Evolutionary conservation across 2,797 vertebrate species (phyloP), one percentile per base, ranked within the genome.

Genomic region (Gephyroberyx darwinii): DNA sequence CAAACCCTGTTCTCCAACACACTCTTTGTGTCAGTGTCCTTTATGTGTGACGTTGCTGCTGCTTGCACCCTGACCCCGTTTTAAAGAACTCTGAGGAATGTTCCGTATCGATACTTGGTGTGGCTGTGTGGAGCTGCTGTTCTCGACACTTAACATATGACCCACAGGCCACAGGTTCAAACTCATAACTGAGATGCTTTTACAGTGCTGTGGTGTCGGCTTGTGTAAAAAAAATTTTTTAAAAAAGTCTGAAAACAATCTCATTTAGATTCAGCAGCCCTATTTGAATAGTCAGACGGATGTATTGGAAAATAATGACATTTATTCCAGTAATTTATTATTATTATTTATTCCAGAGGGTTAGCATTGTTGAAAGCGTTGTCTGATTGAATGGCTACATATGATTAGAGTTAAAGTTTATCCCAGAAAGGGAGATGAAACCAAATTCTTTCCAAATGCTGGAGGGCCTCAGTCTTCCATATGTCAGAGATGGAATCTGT

Each of bases 141-240:
- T 77, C 77, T 73, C 83, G 58, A 74, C 80, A 72, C 87, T 84
- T 84, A 79, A 86, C 88, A 82, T 81, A 60, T 88, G 88, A 91
- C 85, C 86, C 71, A 12, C 66, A 77, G 84, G 86, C 88, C 84
- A 70, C 20, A n/a, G 68, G 86, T 83, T 86, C 86, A 85, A 35
- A 50, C 88, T 80, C 84, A 71, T 90, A 87, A 89, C 88, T 70
- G n/a, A 51, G 71, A 5, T 77, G 80, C 81, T 74, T 84, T 80
- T 63, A 74, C 81, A 80, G 72, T 77, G 70, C 67, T 30, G 54
- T 35, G 60, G 56, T 65, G 74, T 78, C 10, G 9, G 39, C 56
- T 78, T 75, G 53, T 69, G 69, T 63, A 8, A 8, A 35, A 35
- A 35, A 35, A 35, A 65, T n/a, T n/a, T n/a, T n/a, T n/a, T n/a